Conservation (phyloP, 2,113 vertebrate species). For the Brachionichthys hirsutus region DNA sequence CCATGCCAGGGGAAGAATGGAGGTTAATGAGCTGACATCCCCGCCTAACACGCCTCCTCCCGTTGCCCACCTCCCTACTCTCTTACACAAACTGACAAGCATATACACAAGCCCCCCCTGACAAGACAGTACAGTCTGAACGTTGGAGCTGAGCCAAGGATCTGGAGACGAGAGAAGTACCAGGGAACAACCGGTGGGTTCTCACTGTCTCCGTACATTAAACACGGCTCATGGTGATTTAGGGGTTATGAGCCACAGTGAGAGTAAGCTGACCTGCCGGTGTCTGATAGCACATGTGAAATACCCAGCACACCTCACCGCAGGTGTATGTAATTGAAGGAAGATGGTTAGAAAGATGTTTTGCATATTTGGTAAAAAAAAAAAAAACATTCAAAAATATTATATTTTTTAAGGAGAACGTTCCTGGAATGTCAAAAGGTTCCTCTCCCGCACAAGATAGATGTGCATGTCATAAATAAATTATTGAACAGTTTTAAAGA, state of each 20-base stretch:
- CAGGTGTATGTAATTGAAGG: no score
- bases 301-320: no score
- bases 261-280: background rate
- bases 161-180: slow-evolving; percentile 26
- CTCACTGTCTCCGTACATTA: slow-evolving; percentile 2
- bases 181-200: slow-evolving; percentile 28
- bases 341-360: no score
- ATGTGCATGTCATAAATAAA: no score
- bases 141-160: slow-evolving; percentile 43
- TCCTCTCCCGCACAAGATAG: no score
- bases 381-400: no score
- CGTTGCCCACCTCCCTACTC: slow-evolving; percentile 37
- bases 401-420: no score
- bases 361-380: no score
- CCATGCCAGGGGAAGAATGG: slow-evolving; percentile 58
- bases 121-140: slow-evolving; percentile 35
- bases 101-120: slow-evolving; percentile 38
- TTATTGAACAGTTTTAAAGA: no score
- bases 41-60: slow-evolving; percentile 59
- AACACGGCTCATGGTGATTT: slow-evolving; percentile 6
- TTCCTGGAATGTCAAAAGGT: no score
- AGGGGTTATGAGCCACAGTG: background rate
- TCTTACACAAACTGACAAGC: slow-evolving; percentile 52
- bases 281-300: no score
- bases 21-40: slow-evolving; percentile 75